Conservation (phyloP, 2,888 invertebrate species). For the Cremastinae sp. region DNA sequence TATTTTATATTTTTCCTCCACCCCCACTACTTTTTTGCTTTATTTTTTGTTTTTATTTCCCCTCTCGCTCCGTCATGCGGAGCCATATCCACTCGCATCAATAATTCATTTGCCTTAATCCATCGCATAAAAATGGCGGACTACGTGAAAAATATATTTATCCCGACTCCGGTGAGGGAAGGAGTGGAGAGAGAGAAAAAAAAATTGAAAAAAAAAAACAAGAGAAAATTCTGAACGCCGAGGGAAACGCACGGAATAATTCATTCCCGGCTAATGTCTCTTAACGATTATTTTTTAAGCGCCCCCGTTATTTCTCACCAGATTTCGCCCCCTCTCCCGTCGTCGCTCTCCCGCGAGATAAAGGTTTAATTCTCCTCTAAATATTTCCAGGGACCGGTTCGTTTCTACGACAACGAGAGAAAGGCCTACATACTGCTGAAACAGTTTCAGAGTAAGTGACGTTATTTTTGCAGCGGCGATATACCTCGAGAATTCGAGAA, state of each 20-base stretch:
- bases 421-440: constrained; percentile 96
- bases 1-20: background rate
- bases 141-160: background rate
- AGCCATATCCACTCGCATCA: background rate
- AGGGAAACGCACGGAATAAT: too few relatives aligned
- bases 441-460: constrained; percentile 90
- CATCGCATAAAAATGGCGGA: background rate
- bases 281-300: too few relatives aligned
- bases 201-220: too few relatives aligned
- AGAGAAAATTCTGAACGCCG: too few relatives aligned
- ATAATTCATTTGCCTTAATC: constrained; percentile 10
- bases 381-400: constrained; percentile 88
- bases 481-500: too few relatives aligned
- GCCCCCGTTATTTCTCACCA: background rate
- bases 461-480: background rate
- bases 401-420: constrained; percentile 97
- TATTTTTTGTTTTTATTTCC: background rate
- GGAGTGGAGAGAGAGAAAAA: too few relatives aligned
- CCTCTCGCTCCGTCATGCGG: background rate
- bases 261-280: too few relatives aligned
- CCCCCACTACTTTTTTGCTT: background rate
- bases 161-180: too few relatives aligned
- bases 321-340: background rate
- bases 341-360: background rate
- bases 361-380: background rate